Percentiles rank a stretch among this genome's conserved stretches.
phyloP scores from a whole-genome alignment of 2,888 invertebrate genomes.

The Agapetus fuscipes region DNA sequence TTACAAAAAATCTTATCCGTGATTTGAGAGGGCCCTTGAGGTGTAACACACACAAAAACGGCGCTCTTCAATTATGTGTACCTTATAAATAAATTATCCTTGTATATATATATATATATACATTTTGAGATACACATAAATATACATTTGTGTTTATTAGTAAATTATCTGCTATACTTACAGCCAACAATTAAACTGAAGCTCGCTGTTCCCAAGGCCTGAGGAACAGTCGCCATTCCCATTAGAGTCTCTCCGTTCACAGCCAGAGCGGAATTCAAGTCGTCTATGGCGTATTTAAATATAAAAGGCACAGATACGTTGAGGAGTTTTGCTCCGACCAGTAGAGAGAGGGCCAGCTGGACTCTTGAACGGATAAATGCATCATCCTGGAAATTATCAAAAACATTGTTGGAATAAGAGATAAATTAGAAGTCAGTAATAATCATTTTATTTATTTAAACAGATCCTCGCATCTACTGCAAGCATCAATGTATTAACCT shows the following conservation, averaged over 20 bases:
- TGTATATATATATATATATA: too few species aligned
- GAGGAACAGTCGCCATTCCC: constrained; percentile 68
- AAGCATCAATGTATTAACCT: too few species aligned
- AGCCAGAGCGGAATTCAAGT: constrained; percentile 56
- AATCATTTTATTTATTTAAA: too few species aligned
- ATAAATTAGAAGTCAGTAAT: constrained; percentile 4
- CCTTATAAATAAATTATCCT: too few species aligned
- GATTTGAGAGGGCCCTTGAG: too few species aligned
- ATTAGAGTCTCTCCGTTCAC: constrained; percentile 46
- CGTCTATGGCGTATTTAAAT: constrained; percentile 89
- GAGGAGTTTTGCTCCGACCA: constrained; percentile 75
- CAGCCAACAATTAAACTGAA: constrained; percentile 80
- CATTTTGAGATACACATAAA: too few species aligned
- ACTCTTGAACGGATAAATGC: constrained; percentile 67
- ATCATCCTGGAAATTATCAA: constrained; percentile 51
- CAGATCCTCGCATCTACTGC: too few species aligned
- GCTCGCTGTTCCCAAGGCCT: constrained; percentile 68
- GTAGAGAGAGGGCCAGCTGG: constrained; percentile 66
- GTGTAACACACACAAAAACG: too few species aligned
- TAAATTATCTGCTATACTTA: too few species aligned
- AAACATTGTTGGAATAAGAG: not conserved
- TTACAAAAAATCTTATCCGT: too few species aligned
- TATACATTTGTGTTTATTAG: too few species aligned
- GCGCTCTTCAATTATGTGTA: too few species aligned
- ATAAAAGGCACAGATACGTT: constrained; percentile 93